phyloP scores from a whole-genome alignment of 2,888 invertebrate species.

The Erpobdella octoculata region DNA sequence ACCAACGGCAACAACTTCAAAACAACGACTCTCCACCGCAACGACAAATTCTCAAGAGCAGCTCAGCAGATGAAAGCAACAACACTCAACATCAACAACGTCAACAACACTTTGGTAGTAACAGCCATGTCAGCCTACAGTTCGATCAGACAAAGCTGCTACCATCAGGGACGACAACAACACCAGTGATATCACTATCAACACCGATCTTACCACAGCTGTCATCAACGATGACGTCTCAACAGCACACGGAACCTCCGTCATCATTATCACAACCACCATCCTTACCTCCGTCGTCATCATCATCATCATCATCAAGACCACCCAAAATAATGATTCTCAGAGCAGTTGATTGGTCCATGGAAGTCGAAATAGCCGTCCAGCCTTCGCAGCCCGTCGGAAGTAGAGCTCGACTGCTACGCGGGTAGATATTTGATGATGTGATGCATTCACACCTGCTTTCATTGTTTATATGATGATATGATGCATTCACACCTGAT shows the following conservation, averaged over 20 bases:
- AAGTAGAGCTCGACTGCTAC: constrained; percentile 41
- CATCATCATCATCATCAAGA: constrained; percentile 40
- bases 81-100: neutral
- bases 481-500: too few relatives aligned
- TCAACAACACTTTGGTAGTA: too few relatives aligned
- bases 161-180: neutral
- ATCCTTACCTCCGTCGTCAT: neutral
- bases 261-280: neutral
- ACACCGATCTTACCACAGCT: neutral
- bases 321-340: constrained; percentile 44
- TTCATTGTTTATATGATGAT: too few relatives aligned
- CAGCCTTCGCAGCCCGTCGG: constrained; percentile 46
- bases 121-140: too few relatives aligned
- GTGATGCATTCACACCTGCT: too few relatives aligned
- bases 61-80: neutral
- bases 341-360: constrained; percentile 46
- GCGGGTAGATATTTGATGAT: too few relatives aligned
- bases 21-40: neutral
- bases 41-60: neutral
- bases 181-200: neutral
- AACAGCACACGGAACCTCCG: neutral
- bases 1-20: neutral
- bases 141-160: neutral
- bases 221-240: neutral
- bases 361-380: constrained; percentile 48